phyloP scores from a whole-genome alignment of 2,113 vertebrate species.

The Ardeotis arabs region DNA sequence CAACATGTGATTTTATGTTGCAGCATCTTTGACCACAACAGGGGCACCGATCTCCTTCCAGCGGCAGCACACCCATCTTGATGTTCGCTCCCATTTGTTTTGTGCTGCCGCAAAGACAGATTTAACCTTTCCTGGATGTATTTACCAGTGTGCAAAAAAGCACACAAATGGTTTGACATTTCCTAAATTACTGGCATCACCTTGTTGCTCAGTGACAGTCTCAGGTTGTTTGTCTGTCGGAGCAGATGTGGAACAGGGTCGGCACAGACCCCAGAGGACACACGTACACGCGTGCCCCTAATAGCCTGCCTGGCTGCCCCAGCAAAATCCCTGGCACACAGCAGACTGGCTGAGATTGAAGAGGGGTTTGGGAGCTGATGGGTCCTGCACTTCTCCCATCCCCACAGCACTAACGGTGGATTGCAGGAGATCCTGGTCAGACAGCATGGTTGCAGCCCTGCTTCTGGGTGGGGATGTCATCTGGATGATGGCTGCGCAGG shows the following conservation, averaged over 20 bases:
- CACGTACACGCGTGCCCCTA: fast-evolving
- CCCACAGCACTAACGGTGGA: fast-evolving
- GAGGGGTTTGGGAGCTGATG: neutral
- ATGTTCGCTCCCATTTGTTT: neutral
- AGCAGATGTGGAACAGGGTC: neutral
- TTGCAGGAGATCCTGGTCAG: neutral
- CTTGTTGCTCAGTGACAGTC: neutral
- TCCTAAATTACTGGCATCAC: neutral
- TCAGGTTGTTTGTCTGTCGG: neutral
- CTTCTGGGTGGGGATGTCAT: neutral
- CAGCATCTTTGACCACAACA: neutral
- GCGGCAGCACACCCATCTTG: neutral
- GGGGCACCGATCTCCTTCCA: neutral
- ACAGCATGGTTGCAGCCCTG: fast-evolving
- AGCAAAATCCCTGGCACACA: neutral
- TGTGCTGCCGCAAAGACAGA: neutral
- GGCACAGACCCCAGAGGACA: neutral
- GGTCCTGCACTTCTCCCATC: neutral
- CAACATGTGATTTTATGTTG: fast-evolving
- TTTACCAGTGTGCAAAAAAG: neutral
- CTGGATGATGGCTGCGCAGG: neutral
- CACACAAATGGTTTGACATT: neutral
- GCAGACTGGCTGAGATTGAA: neutral
- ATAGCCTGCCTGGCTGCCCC: neutral
- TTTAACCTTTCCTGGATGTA: neutral